Evolutionary conservation across 2,113 vertebrate genomes (phyloP).

Genomic region (Phalacrocorax brasilianus): DNA sequence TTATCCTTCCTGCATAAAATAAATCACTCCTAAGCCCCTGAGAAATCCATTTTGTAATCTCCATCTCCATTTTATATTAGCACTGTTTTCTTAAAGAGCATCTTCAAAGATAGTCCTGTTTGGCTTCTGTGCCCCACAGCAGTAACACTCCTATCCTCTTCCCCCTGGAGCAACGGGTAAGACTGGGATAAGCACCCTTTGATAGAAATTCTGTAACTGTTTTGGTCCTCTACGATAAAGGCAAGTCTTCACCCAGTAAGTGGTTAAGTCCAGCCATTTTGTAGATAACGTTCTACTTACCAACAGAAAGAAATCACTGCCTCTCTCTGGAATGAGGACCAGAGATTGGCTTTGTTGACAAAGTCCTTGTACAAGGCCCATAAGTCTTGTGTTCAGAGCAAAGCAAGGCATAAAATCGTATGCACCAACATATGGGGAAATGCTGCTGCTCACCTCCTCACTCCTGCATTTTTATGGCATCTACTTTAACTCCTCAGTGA

Average conservation of each 20-base stretch:
- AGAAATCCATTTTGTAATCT: neutral
- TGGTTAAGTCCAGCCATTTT: no score
- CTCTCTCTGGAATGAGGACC: neutral
- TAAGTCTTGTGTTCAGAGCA: neutral
- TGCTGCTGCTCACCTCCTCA: neutral
- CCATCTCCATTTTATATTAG: neutral
- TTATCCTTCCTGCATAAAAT: neutral
- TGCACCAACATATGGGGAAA: neutral
- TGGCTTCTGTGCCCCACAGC: neutral
- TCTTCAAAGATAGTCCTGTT: neutral
- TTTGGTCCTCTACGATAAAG: neutral
- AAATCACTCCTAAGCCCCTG: neutral
- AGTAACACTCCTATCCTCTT: neutral
- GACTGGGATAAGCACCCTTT: neutral
- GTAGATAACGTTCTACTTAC: neutral
- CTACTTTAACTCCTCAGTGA: neutral
- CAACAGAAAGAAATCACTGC: neutral
- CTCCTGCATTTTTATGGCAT: neutral
- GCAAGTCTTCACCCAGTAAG: neutral
- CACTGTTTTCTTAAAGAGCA: neutral
- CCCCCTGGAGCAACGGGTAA: neutral
- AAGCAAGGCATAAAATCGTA: neutral
- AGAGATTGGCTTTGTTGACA: neutral
- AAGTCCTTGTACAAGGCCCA: neutral
- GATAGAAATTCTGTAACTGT: neutral